Percentiles rank a stretch among this genome's conserved stretches.
Evolutionary conservation across 2,797 vertebrate species (phyloP).

Genomic region (Clarias fuscus): DNA sequence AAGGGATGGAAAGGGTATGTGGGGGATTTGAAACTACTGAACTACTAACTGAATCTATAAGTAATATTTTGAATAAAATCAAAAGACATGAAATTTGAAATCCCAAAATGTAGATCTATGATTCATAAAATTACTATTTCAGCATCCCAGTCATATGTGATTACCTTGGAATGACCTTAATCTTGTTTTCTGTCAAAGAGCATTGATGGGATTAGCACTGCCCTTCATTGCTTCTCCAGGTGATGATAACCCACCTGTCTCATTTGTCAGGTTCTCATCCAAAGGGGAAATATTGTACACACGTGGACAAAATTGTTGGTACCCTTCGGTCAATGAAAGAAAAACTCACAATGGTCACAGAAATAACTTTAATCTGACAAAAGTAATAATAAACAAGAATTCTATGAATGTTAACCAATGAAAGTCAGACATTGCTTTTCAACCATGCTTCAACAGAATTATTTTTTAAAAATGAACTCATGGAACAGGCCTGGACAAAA

Average conservation of each 20-base stretch:
- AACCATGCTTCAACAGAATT: too few relatives aligned
- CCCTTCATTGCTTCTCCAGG: not conserved
- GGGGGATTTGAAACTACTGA: not conserved
- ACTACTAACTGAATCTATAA: not conserved
- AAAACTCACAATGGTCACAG: too few relatives aligned
- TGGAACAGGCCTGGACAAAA: too few relatives aligned
- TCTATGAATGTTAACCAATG: too few relatives aligned
- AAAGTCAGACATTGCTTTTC: too few relatives aligned
- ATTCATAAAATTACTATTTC: not conserved
- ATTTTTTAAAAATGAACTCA: too few relatives aligned
- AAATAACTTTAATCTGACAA: too few relatives aligned
- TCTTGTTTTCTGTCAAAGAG: not conserved
- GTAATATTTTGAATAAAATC: not conserved
- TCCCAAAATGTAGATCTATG: not conserved
- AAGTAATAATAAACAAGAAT: too few relatives aligned
- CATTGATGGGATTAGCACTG: not conserved
- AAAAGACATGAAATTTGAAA: not conserved
- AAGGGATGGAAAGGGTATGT: not conserved
- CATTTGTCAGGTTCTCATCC: not conserved
- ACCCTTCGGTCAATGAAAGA: too few relatives aligned
- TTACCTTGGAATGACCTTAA: not conserved
- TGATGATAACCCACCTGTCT: not conserved
- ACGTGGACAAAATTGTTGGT: too few relatives aligned
- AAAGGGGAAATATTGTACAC: not conserved
- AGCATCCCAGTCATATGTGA: not conserved